Base-by-base conservation (phyloP, 1,140 invertebrate genomes). In the Eciton burchellii region DNA sequence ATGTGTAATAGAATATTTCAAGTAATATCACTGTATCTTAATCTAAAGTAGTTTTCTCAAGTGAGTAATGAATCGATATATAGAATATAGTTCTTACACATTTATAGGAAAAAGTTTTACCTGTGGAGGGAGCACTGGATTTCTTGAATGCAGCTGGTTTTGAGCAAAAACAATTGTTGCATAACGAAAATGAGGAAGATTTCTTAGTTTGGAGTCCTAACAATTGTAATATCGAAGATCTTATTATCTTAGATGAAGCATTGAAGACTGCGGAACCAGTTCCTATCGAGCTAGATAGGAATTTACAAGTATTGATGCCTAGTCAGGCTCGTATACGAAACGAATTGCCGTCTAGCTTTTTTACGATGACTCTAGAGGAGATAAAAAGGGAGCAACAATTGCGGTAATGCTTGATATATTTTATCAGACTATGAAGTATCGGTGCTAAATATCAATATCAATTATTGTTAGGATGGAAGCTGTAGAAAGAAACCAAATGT, bases 121-220 rank as follows among this genome's bases (percentile, higher is more conserved):
- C 95, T 3, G 92, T 98, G 45, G 96, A 97, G 89, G 98, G 98
- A 3, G 95, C 97, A 0, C 94, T 96, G 81, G 97, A 99, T 89
- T 96, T 99, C 81, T 93, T 99, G 2, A 91, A 95, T 85, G 97
- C 97, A 1, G 97, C 97, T 71, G 98, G 98, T 9, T 99, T 99
- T 92, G 90, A 92, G 11, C 94, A 96, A 84, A 91, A 95, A 66
- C 94, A 94, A 77, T 86, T 96, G 45, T 89, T 94, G 0, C 84
- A 94, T 59, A 95, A 96, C 47, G 95, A 94, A 3, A 88, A 91
- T 5, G 94, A 95, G 66, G 96, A 96, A 88, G 94, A 96, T 54
- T 97, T 95, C 84, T 93, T 96, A 79, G 95, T 97, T 4, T 96
- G 96, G 91, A 91, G 94, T 88, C 91, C 92, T 76, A 94, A 95